Evolutionary conservation across 2,888 invertebrate species (phyloP), one percentile per base, ranked within the genome.

Genomic region (Plebejus anna): DNA sequence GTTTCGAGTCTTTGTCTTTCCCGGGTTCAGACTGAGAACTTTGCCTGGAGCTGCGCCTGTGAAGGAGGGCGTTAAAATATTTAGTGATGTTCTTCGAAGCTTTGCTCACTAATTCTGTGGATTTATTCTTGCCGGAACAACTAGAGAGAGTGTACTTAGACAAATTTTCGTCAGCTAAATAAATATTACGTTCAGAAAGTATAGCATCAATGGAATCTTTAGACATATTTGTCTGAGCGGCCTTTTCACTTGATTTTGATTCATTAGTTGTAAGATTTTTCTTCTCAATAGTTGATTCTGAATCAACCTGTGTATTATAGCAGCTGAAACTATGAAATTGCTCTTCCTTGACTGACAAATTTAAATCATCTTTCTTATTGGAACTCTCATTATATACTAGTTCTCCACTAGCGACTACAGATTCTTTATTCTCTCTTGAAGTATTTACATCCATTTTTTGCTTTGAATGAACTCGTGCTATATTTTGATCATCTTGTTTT

Each of bases 131-230:
- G 13, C 82, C 82, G 0, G 89, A 87, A 0, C 82, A 80, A 13
- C 81, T 82, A 0, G 83, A 82, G 72, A 87, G 86, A 0, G 90
- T 86, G 70, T 88, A 89, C 79, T 87, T 90, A 0, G 90, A 89
- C 4, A 86, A 79, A 57, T 88, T 84, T 47, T 90, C 90, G 0
- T 85, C 87, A 1, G 83, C 82, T 1, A 88, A 76, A 32, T 85
- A 88, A 1, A 86, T 79, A 70, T 89, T 82, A 0, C 90, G 81
- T 80, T 92, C 89, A 0, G 90, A 90, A 13, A 93, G 76, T 22
- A 87, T 88, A 72, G 92, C 92, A 16, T 93, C 93, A 4, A 92
- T 85, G 0, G 91, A 90, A 77, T 93, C 92, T 36, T 92, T 91
- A 0, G 91, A 86, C 70, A 93, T 90, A 6, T 79, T 84, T 0